Base-by-base conservation (phyloP, 2,888 invertebrate genomes). In the Athalia circularis region DNA sequence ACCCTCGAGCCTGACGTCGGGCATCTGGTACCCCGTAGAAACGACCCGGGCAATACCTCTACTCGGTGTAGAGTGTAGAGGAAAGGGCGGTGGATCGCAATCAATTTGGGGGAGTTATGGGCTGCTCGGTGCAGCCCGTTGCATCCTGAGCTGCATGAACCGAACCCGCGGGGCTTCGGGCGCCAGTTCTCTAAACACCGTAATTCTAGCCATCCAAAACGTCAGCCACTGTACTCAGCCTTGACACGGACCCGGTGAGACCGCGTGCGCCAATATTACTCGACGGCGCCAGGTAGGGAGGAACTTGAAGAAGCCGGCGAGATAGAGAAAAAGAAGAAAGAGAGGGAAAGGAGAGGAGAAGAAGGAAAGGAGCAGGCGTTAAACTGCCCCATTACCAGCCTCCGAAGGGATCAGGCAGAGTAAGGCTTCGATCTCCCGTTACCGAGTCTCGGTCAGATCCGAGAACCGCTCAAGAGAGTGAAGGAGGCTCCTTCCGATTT, bases 181-280 rank as follows among this genome's bases (percentile, higher is more conserved):
- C 64, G 64, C 74, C 50, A 72, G 70, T 78, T 62, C 64, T 72
- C 70, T 78, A 74, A 78, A 78, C 78, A 75, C 78, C 57, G 74
- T 78, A 78, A 78, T 78, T 62, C 78, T 70, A 78, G 68, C 50
- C 47, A 72, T 72, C 61, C 64, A 8, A 78, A 78, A 78, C 78
- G 65, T 74, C 78, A 78, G 74, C 78, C 78, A 78, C 72, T 62
- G 77, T 57, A 67, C 72, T 72, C 72, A 72, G 72, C 59, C 72
- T 72, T 72, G 72, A 72, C 72, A 72, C 47, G 72, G 59, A 72
- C 72, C 72, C 52, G 72, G 57, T 72, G 50, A 72, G 72, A 72
- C 57, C 72, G 72, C 72, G 59, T 72, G 68, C 72, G 59, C 72
- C 72, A 61, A 72, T 72, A 72, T 72, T 72, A 9, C 59, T 9